Evolutionary conservation across 2,888 invertebrate species (phyloP), one percentile per base, ranked within the genome.

Genomic region (Cylloceria caligata): DNA sequence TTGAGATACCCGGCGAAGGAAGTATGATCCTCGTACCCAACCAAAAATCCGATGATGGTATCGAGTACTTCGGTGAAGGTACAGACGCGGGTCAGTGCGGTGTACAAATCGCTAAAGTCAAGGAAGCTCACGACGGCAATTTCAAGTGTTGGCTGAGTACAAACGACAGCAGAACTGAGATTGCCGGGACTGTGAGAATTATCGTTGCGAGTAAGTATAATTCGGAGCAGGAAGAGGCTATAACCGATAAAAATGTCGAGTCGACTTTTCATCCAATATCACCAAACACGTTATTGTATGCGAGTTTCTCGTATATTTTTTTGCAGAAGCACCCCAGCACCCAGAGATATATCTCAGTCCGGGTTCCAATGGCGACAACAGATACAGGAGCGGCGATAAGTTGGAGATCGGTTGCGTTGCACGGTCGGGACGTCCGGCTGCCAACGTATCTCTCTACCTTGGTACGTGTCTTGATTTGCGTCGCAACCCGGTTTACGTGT

Each of bases 401-500:
- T 93, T 97, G 88, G 93, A 93, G 86, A 96, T 96, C 0, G 94
- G 94, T 80, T 97, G 97, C 91, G 92, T 94, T 47, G 96, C 96
- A 0, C 93, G 94, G 67, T 94, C 95, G 81, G 97, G 96, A 3
- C 93, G 96, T 87, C 97, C 97, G 0, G 95, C 95, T 0, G 96
- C 97, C 0, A 96, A 95, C 88, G 95, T 97, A 85, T 94, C 94
- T n/a, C 96, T 97, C 95, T 95, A 93, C 88, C 91, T 97, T 60
- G 96, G 95, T 95, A 93, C 90, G 90, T 87, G 72, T 57, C 9
- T 65, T 13, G 27, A 64, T 21, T n/a, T 9, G 7, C 2, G 49
- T 49, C 49, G 21, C 21, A 21, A 49, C n/a, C 4, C 13, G 6
- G 0, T n/a, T 45, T 16, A 0, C 13, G 42, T 13, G 3, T 42